Conservation (phyloP, 2,888 invertebrate genomes). For the Adela reaumurella region DNA sequence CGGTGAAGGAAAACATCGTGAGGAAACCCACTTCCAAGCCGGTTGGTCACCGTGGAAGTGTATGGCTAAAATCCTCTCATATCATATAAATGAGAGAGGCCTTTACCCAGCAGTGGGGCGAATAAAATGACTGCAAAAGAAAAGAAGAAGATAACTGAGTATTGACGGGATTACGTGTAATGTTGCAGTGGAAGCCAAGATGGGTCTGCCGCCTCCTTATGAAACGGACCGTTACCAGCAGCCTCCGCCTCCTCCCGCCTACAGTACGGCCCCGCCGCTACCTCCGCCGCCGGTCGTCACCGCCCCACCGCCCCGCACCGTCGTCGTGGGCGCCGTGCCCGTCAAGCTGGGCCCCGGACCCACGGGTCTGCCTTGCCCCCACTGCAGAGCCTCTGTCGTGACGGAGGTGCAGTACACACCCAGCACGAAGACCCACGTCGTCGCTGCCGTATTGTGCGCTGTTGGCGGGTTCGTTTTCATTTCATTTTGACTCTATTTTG, state of each 20-base stretch:
- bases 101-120: too few relatives aligned
- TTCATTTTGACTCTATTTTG: too few relatives aligned
- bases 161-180: too few relatives aligned
- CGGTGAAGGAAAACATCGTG: too few relatives aligned
- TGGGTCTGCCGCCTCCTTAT: conserved; percentile 46
- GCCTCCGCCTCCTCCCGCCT: conserved; percentile 20
- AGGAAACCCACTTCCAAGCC: too few relatives aligned
- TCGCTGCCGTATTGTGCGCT: conserved; percentile 42
- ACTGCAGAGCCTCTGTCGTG: conserved; percentile 38
- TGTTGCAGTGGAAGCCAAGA: conserved; percentile 52
- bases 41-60: too few relatives aligned
- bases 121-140: too few relatives aligned
- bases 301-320: conserved; percentile 20
- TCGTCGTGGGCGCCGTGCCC: conserved; percentile 6
- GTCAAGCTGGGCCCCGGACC: conserved; percentile 39
- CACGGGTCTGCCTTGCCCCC: conserved; percentile 35
- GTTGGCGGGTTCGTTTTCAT: conserved; percentile 32
- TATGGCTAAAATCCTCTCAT: too few relatives aligned
- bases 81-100: too few relatives aligned
- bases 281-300: conserved; percentile 34
- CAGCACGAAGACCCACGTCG: conserved; percentile 42
- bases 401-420: conserved; percentile 41
- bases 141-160: too few relatives aligned
- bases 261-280: conserved; percentile 37
- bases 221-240: conserved; percentile 13